A percentile compares a stretch with the other conserved stretches of the same genome.
Evolutionary conservation across 2,888 invertebrate genomes (phyloP).

Genomic region (Resseliella maxima): DNA sequence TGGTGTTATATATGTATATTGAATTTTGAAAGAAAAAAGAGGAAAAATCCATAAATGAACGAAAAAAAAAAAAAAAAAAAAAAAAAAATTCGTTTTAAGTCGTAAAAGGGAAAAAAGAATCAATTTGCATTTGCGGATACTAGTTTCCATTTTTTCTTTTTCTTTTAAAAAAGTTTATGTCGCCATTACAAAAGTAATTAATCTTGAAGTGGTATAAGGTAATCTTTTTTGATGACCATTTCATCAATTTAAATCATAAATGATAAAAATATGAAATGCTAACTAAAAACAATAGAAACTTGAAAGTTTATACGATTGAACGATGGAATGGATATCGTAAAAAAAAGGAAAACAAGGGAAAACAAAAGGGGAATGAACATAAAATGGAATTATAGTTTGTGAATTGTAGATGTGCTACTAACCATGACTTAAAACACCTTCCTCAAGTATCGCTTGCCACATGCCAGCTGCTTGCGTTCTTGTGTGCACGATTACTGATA

Average conservation of each 20-base stretch:
- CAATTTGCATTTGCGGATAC: conserved; percentile 19
- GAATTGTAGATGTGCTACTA: conserved; percentile 61
- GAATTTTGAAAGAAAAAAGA: background rate
- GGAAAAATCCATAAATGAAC: no score
- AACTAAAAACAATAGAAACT: background rate
- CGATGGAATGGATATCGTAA: no score
- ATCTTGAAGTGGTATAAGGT: conserved; percentile 22
- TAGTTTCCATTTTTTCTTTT: background rate
- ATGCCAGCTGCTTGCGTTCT: conserved; percentile 81
- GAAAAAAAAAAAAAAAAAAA: background rate
- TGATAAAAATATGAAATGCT: background rate
- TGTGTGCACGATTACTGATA: conserved; percentile 73
- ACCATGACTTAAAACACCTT: conserved; percentile 83
- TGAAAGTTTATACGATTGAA: no score
- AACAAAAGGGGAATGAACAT: background rate
- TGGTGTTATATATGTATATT: background rate
- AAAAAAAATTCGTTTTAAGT: background rate
- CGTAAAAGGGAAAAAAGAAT: background rate
- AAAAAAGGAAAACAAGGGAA: background rate
- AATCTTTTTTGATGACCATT: background rate
- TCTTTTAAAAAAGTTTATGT: no score
- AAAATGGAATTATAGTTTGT: background rate
- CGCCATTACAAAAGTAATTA: conserved; percentile 22
- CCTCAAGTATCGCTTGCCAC: conserved; percentile 86
- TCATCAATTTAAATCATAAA: background rate